Evolutionary conservation across 2,113 vertebrate genomes (phyloP), one percentile per base, ranked within the genome.

Genomic region (Boleophthalmus pectinirostris): DNA sequence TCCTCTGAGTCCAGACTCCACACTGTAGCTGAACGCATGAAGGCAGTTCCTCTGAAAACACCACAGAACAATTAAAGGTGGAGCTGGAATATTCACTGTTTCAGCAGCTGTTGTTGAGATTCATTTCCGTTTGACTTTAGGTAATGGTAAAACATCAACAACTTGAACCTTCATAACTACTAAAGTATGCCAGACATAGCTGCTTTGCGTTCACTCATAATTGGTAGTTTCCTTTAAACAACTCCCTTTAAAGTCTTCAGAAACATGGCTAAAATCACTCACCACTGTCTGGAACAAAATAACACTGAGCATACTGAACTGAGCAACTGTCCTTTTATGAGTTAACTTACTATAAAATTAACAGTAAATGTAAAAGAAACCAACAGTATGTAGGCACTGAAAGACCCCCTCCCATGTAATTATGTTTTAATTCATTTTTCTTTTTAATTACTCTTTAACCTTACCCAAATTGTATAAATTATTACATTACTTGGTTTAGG

Each of bases 11-110:
- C 77, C 77, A 80, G 81, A 84, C 83, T 84, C 77, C 77, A 80
- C 79, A 73, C 72, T 83, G 67, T 60, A 82, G 85, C 80, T 82
- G 82, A 71, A 46, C 57, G 29, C 66, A 76, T 67, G 60, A 80
- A 71, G 87, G 82, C 83, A 86, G 85, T 84, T 49, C 16, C 74
- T 43, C 20, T 21, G 70, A 80, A 81, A 64, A 72, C 73, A 54
- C 0, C 3, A 63, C 63, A 79, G 73, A 88, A 90, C 88, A 90
- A 86, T 87, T 47, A 71, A 79, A 76, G 82, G 86, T 71, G 82
- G 83, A 80, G 78, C 77, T 64, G 73, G 20, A 70, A n/a, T 74
- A 45, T 70, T 58, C 66, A 80, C 79, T 61, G 80, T 73, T 72
- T 82, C 68, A 73, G 75, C 77, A 84, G 78, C 84, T 84, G 82